Conservation (phyloP, 2,113 vertebrate species). For the Trichomycterus rosablanca region DNA sequence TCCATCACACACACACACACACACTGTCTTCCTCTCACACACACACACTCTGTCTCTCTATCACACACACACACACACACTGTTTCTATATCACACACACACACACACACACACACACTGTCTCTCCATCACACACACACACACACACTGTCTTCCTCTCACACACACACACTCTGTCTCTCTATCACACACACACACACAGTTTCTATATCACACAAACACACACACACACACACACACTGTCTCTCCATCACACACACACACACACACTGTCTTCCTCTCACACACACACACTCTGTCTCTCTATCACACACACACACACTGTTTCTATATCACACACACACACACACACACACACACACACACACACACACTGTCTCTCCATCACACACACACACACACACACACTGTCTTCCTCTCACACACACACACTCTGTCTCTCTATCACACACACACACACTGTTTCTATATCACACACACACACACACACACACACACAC, state of each 20-base stretch:
- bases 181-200: neutral
- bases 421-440: conserved; percentile 23
- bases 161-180: conserved; percentile 17
- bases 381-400: too few relatives aligned
- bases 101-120: conserved; percentile 24
- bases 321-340: too few relatives aligned
- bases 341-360: neutral
- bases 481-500: neutral
- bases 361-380: conserved; percentile 21
- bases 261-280: conserved; percentile 15
- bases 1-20: too few relatives aligned
- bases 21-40: too few relatives aligned
- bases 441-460: too few relatives aligned
- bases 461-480: too few relatives aligned
- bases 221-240: conserved; percentile 24
- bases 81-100: too few relatives aligned
- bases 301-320: neutral
- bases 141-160: conserved; percentile 18
- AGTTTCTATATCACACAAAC: too few relatives aligned
- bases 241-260: conserved; percentile 25
- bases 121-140: conserved; percentile 22
- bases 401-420: conserved; percentile 18
- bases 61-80: neutral
- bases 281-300: conserved; percentile 20
- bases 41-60: too few relatives aligned